A percentile compares a stretch with the other conserved stretches of the same genome.
Evolutionary conservation across 1,140 invertebrate genomes (phyloP).

Genomic region (Ceratoteleas bidentatus): DNA sequence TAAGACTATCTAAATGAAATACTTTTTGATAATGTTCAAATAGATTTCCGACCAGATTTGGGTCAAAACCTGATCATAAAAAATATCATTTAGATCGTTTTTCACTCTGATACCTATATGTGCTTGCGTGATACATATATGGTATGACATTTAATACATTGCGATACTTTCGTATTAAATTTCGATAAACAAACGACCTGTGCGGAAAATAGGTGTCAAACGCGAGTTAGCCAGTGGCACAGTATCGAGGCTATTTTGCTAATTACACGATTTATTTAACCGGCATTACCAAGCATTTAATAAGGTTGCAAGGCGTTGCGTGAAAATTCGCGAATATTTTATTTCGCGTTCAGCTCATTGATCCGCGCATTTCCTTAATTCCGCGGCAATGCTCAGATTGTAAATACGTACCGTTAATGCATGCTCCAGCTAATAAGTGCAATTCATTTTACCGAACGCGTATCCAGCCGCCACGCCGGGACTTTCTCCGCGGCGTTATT

Average conservation of each 20-base stretch:
- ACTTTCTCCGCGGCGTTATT: slow-evolving; percentile 34
- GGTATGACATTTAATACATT: no score
- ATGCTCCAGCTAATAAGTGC: slow-evolving; percentile 24
- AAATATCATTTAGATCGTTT: no score
- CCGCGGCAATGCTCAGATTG: slow-evolving; percentile 13
- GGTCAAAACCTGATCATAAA: no score
- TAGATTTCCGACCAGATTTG: no score
- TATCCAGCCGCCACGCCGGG: slow-evolving; percentile 6
- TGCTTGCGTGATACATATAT: no score
- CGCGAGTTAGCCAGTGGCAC: slow-evolving; percentile 2
- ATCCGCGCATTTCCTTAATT: slow-evolving; percentile 37
- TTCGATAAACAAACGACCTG: no score
- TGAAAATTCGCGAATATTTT: slow-evolving; percentile 16
- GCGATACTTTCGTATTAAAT: no score
- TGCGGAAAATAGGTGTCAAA: not conserved
- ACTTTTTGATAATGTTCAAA: no score
- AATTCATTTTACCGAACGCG: slow-evolving; percentile 29
- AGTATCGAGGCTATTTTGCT: slow-evolving; percentile 8
- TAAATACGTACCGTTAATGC: slow-evolving; percentile 27
- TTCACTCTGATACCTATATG: no score
- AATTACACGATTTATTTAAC: slow-evolving; percentile 18
- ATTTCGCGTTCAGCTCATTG: slow-evolving; percentile 5
- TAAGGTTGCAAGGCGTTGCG: slow-evolving; percentile 11
- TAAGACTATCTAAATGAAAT: no score
- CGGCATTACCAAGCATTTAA: slow-evolving; percentile 14